Conservation (phyloP, 2,888 invertebrate species). For the Globia sparganii region DNA sequence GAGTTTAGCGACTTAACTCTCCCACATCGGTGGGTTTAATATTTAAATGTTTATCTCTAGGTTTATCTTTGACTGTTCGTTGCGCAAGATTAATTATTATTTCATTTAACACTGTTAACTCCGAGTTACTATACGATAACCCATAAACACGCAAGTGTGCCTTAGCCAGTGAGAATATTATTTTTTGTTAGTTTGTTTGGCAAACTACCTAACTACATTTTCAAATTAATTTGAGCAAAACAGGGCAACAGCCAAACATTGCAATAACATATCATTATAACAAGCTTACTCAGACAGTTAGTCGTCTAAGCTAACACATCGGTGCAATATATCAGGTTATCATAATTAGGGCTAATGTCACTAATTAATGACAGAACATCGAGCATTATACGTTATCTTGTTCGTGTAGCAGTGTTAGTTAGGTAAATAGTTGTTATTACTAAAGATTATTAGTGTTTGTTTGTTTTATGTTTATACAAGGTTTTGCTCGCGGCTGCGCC, state of each 20-base stretch:
- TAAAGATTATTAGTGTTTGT: not conserved
- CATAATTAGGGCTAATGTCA: slow-evolving; percentile 48
- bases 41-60: not conserved
- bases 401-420: slow-evolving; percentile 9
- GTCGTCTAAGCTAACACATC: slow-evolving; percentile 18
- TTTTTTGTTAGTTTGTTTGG: not conserved
- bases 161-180: no score
- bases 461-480: not conserved
- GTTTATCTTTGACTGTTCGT: not conserved
- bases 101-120: not conserved
- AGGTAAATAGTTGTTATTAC: slow-evolving; percentile 4
- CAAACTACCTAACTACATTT: not conserved
- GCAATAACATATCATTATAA: slow-evolving; percentile 8
- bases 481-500: not conserved
- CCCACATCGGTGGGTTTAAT: not conserved
- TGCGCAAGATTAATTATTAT: no score
- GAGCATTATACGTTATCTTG: slow-evolving; percentile 39
- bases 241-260: not conserved
- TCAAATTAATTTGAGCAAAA: not conserved
- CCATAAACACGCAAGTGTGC: not conserved
- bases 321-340: slow-evolving; percentile 52
- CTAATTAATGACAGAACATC: slow-evolving; percentile 34
- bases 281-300: slow-evolving; percentile 11
- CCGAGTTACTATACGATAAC: not conserved
- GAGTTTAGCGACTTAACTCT: not conserved